Base-by-base conservation (phyloP, 2,113 vertebrate species). In the Gambusia holbrooki region DNA sequence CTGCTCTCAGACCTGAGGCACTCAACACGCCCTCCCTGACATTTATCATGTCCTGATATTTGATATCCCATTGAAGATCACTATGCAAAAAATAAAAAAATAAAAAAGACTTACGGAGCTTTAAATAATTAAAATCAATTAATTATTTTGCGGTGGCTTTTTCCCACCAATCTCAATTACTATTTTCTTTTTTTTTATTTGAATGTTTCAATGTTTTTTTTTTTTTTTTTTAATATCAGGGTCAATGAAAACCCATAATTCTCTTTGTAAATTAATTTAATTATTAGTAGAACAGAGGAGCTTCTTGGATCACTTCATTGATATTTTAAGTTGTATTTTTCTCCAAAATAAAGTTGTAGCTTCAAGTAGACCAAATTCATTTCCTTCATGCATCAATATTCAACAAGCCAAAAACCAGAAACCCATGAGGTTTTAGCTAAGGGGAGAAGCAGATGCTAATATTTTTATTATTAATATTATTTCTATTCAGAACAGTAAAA, bases 381-480 rank as follows among this genome's bases (percentile, higher is more conserved):
- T 74, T 82, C 27, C 78, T 71, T 81, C 73, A 81, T 74, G 68
- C 67, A 40, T 7, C 62, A 74, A 79, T 85, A 88, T 76, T 85
- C 74, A 62, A 82, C 63, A 65, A 62, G 29, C 48, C 37, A 71
- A 62, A 58, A 5, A 69, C 69, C 74, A 84, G 62, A 63, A 70
- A 62, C 25, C 80, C 54, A 67, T 67, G 42, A 81, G 62, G 29
- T 75, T 79, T 69, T 42, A 54, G 37, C 9, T 61, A 32, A 68
- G 32, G 4, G 65, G 30, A 4, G 12, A 28, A 69, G 19, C 70
- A 81, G 73, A 83, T 80, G 62, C 71, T 76, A 32, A 75, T 84
- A 80, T 86, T 74, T 81, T 82, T 84, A 76, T 90, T 79, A 37
- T 37, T 37, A 37, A 11, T 87, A 70, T 58, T n/a, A 3, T 74